Evolutionary conservation across 2,797 vertebrate species (phyloP).

Genomic region (Chrysolophus pictus): DNA sequence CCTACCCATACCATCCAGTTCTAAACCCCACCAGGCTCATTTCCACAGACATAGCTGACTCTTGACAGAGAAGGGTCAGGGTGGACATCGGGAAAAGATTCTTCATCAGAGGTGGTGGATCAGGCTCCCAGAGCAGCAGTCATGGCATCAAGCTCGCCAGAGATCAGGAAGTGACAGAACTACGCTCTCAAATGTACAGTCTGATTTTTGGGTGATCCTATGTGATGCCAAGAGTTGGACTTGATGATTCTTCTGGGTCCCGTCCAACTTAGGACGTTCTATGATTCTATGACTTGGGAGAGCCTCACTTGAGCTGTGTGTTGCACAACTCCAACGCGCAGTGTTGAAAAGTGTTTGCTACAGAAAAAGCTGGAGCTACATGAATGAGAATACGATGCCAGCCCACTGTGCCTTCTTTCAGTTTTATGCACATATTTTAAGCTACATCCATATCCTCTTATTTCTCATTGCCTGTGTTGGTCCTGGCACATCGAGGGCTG

Average conservation of each 20-base stretch:
- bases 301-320: too few relatives aligned
- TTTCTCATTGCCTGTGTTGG: fast-evolving
- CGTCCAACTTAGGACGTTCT: too few relatives aligned
- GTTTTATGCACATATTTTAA: not conserved
- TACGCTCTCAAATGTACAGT: too few relatives aligned
- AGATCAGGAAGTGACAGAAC: too few relatives aligned
- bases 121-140: too few relatives aligned
- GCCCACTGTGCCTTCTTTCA: not conserved
- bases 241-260: too few relatives aligned
- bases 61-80: too few relatives aligned
- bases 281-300: not conserved
- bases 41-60: not conserved
- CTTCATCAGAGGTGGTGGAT: too few relatives aligned
- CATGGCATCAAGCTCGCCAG: too few relatives aligned
- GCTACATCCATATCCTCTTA: not conserved
- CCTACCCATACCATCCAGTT: not conserved
- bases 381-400: not conserved
- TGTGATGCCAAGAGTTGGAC: too few relatives aligned
- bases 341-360: not conserved
- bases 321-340: not conserved
- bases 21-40: not conserved
- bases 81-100: too few relatives aligned
- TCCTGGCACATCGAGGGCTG: not conserved
- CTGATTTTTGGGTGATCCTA: too few relatives aligned
- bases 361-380: slow-evolving; percentile 1